These are phyloP conservation scores for Sinodicranocentrus sp. DNA, from an alignment of 2,888 invertebrate species.

Conservation along the genomic window DNA sequence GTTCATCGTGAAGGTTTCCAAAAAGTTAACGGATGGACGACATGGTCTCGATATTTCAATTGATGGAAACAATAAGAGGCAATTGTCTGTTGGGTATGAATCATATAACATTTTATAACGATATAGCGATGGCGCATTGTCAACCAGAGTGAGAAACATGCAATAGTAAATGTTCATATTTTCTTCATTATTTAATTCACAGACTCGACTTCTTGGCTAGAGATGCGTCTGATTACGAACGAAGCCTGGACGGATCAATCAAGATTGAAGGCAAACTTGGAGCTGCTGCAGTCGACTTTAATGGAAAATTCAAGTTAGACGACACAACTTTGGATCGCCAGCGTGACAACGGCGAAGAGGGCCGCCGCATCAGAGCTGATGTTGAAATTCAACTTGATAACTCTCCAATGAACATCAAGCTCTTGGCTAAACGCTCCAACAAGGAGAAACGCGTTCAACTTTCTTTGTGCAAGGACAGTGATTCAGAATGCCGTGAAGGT, in stretches of 20 bases:
- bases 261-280: constrained; percentile 45
- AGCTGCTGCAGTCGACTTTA: constrained; percentile 47
- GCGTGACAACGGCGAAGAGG: constrained; percentile 74
- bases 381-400: constrained; percentile 46
- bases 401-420: constrained; percentile 68
- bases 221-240: constrained; percentile 65
- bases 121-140: constrained; percentile 30
- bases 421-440: constrained; percentile 71
- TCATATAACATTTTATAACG: too few species aligned
- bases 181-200: neutral
- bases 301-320: constrained; percentile 74
- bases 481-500: constrained; percentile 64
- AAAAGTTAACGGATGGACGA: constrained; percentile 60
- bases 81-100: constrained; percentile 62
- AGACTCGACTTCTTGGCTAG: constrained; percentile 39
- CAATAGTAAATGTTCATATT: neutral
- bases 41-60: constrained; percentile 67
- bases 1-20: constrained; percentile 72
- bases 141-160: neutral
- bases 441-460: constrained; percentile 71
- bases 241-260: constrained; percentile 67
- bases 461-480: constrained; percentile 68
- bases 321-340: constrained; percentile 62
- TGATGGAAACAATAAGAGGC: constrained; percentile 68
- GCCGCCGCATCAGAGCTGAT: constrained; percentile 67